Evolutionary conservation across 2,888 invertebrate genomes (phyloP), one percentile per base, ranked within the genome.

Genomic region (Drosophila austrosaltans): DNA sequence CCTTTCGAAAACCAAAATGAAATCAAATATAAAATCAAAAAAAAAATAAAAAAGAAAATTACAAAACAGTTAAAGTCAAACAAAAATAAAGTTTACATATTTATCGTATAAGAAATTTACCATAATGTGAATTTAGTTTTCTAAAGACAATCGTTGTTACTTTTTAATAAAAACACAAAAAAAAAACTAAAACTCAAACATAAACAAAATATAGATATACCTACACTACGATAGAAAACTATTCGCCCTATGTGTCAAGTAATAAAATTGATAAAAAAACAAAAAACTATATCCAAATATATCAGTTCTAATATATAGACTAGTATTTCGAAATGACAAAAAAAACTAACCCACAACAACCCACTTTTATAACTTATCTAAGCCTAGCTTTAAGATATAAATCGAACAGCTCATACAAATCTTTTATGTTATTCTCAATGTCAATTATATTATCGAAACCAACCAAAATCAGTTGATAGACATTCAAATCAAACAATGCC

Each of bases 101-200:
- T 65, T 76, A 79, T 71, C 53, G 60, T 72, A 70, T 78, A 79
- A 82, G 77, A 64, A 64, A 61, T 28, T 72, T 73, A 71, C 69
- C 68, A 71, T 76, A 81, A 48, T 58, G 78, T 80, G 78, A 87
- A 84, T 79, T 86, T 87, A 87, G 81, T 87, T 88, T 85, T 87
- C 82, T 82, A 87, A 86, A 78, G 90, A 90, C 91, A 91, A 90
- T 90, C 90, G 87, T 89, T 90, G 76, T 78, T 82, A 84, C 72
- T 79, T 81, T 83, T 82, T 75, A 79, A 87, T 76, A 66, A 60
- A 67, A 67, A 54, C 22, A 53, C 44, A 16, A 16, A 16, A 16
- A 16, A 63, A 30, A 30, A 64, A 48, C 22, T 10, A 10, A 59
- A 68, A 53, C 54, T 16, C n/a, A 39, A 63, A 28, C 32, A 36